A percentile compares a stretch with the other conserved stretches of the same genome.
These are phyloP conservation scores for Rostratula benghalensis DNA, from an alignment of 2,113 vertebrate genomes.

Conservation along the genomic window DNA sequence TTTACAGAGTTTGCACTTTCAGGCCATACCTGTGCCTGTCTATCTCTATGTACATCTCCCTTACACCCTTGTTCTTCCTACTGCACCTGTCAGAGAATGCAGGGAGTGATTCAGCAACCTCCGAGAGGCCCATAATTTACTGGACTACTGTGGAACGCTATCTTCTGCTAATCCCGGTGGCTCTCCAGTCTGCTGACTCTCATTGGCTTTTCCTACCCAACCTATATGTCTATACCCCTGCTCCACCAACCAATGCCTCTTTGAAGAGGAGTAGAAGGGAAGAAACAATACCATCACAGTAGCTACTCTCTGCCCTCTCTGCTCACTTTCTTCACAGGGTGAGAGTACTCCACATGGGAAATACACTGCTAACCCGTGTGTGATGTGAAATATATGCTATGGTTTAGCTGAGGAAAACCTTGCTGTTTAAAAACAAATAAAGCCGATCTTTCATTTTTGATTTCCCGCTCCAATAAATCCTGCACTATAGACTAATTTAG, in stretches of 20 bases:
- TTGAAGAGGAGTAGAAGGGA: neutral
- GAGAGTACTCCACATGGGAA: neutral
- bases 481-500: neutral
- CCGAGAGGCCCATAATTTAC: rapidly evolving
- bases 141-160: rapidly evolving
- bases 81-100: neutral
- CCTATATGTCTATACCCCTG: neutral
- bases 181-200: neutral
- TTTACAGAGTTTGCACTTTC: neutral
- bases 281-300: neutral
- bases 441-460: neutral
- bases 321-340: neutral
- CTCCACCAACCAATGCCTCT: neutral
- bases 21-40: neutral
- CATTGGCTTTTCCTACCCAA: neutral
- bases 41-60: neutral
- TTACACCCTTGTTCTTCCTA: neutral
- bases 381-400: neutral
- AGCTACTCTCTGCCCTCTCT: no score
- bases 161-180: neutral
- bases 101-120: neutral
- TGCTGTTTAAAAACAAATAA: neutral
- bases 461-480: neutral
- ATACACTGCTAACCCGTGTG: rapidly evolving
- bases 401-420: neutral